Evolutionary conservation across 2,888 invertebrate genomes (phyloP).

Genomic region (Hoplodrina blanda): DNA sequence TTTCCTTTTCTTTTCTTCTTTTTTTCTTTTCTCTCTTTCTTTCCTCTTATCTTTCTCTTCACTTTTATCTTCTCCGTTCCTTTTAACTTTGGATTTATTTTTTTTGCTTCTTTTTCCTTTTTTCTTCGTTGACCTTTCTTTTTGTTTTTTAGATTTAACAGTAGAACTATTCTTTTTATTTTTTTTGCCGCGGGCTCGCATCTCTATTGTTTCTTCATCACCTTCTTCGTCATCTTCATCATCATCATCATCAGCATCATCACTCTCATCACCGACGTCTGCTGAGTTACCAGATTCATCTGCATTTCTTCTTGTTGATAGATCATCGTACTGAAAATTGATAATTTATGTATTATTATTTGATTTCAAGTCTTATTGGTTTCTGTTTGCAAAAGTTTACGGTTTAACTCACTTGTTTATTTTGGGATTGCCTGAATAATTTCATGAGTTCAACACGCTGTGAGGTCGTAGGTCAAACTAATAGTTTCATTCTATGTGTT

Average conservation of each 20-base stretch:
- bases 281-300: not conserved
- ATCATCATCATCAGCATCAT: not conserved
- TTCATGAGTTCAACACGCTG: not conserved
- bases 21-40: not conserved
- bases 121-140: not conserved
- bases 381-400: not conserved
- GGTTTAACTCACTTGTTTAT: conserved; percentile 21
- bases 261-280: not conserved
- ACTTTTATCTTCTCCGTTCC: not conserved
- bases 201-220: not conserved
- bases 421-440: conserved; percentile 20
- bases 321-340: conserved; percentile 26
- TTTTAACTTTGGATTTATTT: not conserved
- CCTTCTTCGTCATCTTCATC: no score
- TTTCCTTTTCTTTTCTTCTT: not conserved
- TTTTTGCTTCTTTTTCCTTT: not conserved
- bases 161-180: not conserved
- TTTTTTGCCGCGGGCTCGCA: not conserved
- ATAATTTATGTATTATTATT: not conserved
- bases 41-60: not conserved
- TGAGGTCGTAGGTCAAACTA: not conserved
- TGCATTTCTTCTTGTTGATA: conserved; percentile 29
- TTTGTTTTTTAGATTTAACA: not conserved
- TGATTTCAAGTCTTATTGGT: not conserved
- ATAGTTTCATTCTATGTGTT: not conserved